Evolutionary conservation across 2,888 invertebrate species (phyloP), one percentile per base, ranked within the genome.

Genomic region (Temnothorax unifasciatus): DNA sequence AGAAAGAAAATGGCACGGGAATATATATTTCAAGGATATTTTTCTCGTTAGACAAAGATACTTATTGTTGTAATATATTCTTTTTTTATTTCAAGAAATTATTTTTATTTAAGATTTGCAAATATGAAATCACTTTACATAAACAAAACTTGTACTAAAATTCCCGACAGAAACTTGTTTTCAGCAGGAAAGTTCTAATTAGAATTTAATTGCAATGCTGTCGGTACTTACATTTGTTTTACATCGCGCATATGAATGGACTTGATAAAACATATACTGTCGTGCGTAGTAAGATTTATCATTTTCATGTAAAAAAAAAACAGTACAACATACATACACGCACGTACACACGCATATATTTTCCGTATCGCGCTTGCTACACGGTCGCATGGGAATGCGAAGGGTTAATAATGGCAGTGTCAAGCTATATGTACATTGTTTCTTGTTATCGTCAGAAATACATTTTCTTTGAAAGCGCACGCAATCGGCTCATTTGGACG

Each of bases 221-320:
- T 57, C 79, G 18, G n/a, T 71, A 71, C 47, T 57, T 57, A 18
- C 38, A 59, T 71, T 79, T 79, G 44, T 68, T 59, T 71, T 81
- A 71, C 21, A 79, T 3, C 38, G 69, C 47, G 79, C 79, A 57
- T 44, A 71, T 41, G 59, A 73, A 73, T 47, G 25, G 59, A 71
- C 79, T 71, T 59, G 73, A 59, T 79, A 59, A 79, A 79, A 71
- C 47, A 71, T 71, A 50, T 21, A 73, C 38, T 79, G 79, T 59
- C 79, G 59, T 50, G 59, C 79, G 59, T 79, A 71, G 71, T n/a
- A 79, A 79, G 79, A 79, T 79, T 79, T 79, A 79, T 79, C 47
- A 79, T 61, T 71, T 79, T 79, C 71, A 15, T n/a, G 25, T 41
- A 54, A 77, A 68, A 79, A 63, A 63, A 38, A n/a, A 41, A 47